phyloP scores from a whole-genome alignment of 2,888 invertebrate genomes.

The Drosophila paranaensis region DNA sequence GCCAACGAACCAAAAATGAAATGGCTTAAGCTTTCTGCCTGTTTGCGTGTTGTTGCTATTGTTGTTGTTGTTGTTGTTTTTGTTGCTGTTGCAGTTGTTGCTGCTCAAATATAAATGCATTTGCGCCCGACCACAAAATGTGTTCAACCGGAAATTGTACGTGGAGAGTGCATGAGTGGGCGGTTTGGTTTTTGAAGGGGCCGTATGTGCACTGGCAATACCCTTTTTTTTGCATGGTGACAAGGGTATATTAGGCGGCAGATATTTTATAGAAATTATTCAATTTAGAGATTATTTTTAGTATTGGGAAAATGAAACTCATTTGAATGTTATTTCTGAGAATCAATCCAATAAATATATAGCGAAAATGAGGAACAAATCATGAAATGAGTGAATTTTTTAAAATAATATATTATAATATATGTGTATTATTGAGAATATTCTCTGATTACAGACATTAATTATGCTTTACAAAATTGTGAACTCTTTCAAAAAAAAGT shows the following conservation, averaged over 20 bases:
- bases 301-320: too few relatives aligned
- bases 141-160: slow-evolving; percentile 83
- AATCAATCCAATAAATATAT: too few relatives aligned
- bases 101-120: slow-evolving; percentile 79
- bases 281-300: too few relatives aligned
- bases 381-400: too few relatives aligned
- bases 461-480: too few relatives aligned
- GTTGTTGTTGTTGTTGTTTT: slow-evolving; percentile 24
- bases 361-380: too few relatives aligned
- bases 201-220: slow-evolving; percentile 2
- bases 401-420: too few relatives aligned
- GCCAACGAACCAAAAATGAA: slow-evolving; percentile 78
- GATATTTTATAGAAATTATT: too few relatives aligned
- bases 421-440: too few relatives aligned
- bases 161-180: slow-evolving; percentile 69
- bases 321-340: too few relatives aligned
- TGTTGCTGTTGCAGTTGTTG: slow-evolving; percentile 37
- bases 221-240: not conserved
- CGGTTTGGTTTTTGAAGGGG: slow-evolving; percentile 36
- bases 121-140: slow-evolving; percentile 82
- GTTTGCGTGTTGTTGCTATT: slow-evolving; percentile 39
- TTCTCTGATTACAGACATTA: too few relatives aligned
- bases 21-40: slow-evolving; percentile 76
- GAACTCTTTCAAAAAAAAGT: too few relatives aligned
- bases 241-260: not conserved